Evolutionary conservation across 2,797 vertebrate species (phyloP).

Genomic region (Halcyon leucocephala): DNA sequence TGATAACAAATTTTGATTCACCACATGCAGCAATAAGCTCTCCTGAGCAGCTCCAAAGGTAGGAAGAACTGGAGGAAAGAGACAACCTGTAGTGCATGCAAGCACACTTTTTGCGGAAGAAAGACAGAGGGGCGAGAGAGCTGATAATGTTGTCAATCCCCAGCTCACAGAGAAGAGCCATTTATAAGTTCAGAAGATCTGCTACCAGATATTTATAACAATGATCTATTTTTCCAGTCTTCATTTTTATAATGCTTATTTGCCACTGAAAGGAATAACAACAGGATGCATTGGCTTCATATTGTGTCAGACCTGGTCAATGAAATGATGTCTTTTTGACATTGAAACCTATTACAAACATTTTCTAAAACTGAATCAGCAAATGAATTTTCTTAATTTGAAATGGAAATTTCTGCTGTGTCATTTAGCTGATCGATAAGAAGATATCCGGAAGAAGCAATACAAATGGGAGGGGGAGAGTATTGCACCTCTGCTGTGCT

Average conservation of each 20-base stretch:
- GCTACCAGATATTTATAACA: neutral
- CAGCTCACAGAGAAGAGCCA: neutral
- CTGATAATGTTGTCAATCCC: neutral
- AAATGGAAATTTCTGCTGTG: constrained; percentile 56
- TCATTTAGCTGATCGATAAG: constrained; percentile 12
- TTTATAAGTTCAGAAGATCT: neutral
- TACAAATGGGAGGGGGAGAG: neutral
- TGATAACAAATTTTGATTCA: constrained; percentile 74
- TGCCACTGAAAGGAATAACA: neutral
- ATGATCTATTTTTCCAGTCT: neutral
- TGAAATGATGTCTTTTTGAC: neutral
- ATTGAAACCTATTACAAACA: neutral
- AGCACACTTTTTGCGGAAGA: neutral
- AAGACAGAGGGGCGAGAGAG: neutral
- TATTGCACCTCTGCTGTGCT: neutral
- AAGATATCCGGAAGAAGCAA: neutral
- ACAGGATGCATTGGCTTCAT: neutral
- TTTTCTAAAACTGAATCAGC: constrained; percentile 13
- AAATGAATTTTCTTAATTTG: constrained; percentile 1
- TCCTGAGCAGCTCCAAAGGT: constrained; percentile 41
- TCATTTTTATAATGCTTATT: neutral
- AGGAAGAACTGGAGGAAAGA: constrained; percentile 21
- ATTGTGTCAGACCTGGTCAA: neutral
- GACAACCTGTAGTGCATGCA: neutral
- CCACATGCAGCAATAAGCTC: constrained; percentile 43